These are phyloP conservation scores for Hemichromis elongatus DNA, from an alignment of 2,113 vertebrate species.

Conservation along the genomic window DNA sequence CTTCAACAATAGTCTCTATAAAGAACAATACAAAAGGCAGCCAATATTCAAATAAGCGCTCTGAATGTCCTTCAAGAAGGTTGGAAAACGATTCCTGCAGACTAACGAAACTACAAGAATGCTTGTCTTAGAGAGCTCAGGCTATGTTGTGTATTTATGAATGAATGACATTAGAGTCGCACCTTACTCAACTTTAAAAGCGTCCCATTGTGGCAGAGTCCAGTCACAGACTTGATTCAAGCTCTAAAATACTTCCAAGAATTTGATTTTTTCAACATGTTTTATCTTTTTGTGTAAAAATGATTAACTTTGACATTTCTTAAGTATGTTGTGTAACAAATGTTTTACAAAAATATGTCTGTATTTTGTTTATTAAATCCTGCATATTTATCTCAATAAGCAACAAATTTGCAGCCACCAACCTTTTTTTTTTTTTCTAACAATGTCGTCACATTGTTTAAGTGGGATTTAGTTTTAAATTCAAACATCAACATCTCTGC, in stretches of 20 bases:
- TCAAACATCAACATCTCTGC: neutral
- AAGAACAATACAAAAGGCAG: neutral
- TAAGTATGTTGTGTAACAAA: neutral
- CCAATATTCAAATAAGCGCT: neutral
- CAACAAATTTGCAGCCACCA: too few relatives aligned
- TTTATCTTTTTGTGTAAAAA: neutral
- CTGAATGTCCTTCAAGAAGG: neutral
- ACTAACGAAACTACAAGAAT: neutral
- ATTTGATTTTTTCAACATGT: neutral
- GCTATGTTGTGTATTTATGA: too few relatives aligned
- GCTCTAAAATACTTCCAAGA: neutral
- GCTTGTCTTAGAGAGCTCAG: too few relatives aligned
- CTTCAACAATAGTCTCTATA: too few relatives aligned
- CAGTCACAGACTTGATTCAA: too few relatives aligned
- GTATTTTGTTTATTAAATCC: neutral
- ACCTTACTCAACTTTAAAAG: too few relatives aligned
- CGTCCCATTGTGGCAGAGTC: too few relatives aligned
- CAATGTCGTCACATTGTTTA: too few relatives aligned
- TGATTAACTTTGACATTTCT: neutral
- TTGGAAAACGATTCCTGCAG: neutral
- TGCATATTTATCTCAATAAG: too few relatives aligned
- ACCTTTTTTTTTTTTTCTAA: too few relatives aligned
- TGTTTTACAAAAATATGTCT: neutral
- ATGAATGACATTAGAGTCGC: too few relatives aligned
- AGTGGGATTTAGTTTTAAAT: too few relatives aligned